Percentiles rank a stretch among this genome's conserved stretches.
These are phyloP conservation scores for Tor tambroides DNA, from an alignment of 2,113 vertebrate genomes.

Conservation along the genomic window DNA sequence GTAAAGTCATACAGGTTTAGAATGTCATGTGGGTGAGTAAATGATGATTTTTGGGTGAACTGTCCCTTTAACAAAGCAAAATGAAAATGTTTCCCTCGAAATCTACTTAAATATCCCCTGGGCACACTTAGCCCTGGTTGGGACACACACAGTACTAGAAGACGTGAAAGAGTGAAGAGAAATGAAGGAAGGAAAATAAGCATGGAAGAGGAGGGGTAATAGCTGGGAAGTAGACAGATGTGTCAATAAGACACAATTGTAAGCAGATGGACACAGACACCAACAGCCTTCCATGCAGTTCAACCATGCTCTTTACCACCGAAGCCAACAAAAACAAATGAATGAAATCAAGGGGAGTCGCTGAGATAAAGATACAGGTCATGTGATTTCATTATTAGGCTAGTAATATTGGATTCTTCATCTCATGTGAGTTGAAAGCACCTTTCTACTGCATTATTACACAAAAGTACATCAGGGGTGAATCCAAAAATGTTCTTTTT, in stretches of 20 bases:
- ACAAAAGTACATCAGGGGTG: no score
- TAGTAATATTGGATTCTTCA: not conserved
- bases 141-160: conserved; percentile 6
- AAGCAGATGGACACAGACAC: conserved; percentile 33
- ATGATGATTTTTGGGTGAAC: not conserved
- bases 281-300: not conserved
- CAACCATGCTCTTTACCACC: not conserved
- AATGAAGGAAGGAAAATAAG: conserved; percentile 12
- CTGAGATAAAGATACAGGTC: not conserved
- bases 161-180: conserved; percentile 5
- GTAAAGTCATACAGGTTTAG: no score
- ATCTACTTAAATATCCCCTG: conserved; percentile 6
- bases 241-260: conserved; percentile 38
- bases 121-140: not conserved
- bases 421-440: no score
- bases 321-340: not conserved
- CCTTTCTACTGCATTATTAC: no score
- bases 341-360: not conserved
- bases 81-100: not conserved
- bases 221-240: conserved; percentile 48
- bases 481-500: not conserved
- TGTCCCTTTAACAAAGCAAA: not conserved
- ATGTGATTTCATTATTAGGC: not conserved
- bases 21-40: no score
- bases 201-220: conserved; percentile 27